phyloP scores from a whole-genome alignment of 2,888 invertebrate genomes.

The Xanthorhoe designata region DNA sequence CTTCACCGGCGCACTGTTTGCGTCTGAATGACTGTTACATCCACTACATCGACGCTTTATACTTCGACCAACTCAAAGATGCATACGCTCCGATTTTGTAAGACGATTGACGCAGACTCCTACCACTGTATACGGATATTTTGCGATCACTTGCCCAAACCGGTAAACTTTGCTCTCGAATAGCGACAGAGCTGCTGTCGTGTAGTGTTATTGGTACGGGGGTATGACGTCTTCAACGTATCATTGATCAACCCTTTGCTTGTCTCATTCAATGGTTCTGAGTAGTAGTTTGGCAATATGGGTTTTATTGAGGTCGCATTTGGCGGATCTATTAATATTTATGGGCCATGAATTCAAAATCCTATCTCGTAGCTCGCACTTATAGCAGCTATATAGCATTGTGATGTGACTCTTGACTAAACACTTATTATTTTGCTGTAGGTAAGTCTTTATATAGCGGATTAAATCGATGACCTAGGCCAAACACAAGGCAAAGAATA shows the following conservation, averaged over 20 bases:
- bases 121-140: slow-evolving; percentile 63
- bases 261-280: slow-evolving; percentile 70
- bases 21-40: slow-evolving; percentile 79
- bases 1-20: slow-evolving; percentile 78
- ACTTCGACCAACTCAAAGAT: slow-evolving; percentile 81
- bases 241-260: slow-evolving; percentile 82
- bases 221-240: slow-evolving; percentile 68
- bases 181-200: slow-evolving; percentile 38
- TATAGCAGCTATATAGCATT: background rate
- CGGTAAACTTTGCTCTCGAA: slow-evolving; percentile 39
- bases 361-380: background rate
- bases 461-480: too few relatives aligned
- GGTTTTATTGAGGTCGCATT: slow-evolving; percentile 71
- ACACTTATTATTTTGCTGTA: background rate
- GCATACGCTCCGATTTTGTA: slow-evolving; percentile 81
- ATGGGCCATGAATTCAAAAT: slow-evolving; percentile 37
- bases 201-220: slow-evolving; percentile 59
- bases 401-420: background rate
- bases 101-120: slow-evolving; percentile 72
- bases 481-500: too few relatives aligned
- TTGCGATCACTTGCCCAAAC: slow-evolving; percentile 39
- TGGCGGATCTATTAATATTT: slow-evolving; percentile 67
- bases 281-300: slow-evolving; percentile 75
- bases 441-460: too few relatives aligned
- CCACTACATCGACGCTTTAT: slow-evolving; percentile 79